These are phyloP conservation scores for Mesorhabditis spiculigera DNA, from an alignment of 2,888 invertebrate genomes.

Conservation along the genomic window DNA sequence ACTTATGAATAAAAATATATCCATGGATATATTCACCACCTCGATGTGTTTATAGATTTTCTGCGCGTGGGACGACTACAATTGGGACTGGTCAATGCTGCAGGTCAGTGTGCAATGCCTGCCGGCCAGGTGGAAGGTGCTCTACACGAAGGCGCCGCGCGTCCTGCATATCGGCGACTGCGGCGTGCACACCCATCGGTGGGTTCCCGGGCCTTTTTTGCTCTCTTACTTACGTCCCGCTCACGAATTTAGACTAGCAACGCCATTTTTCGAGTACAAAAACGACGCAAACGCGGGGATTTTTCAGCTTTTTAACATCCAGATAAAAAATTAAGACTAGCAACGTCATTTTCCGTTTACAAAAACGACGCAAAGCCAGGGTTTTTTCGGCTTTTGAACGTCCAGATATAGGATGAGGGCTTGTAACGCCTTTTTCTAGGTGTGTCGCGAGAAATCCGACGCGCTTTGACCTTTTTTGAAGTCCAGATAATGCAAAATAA, in stretches of 20 bases:
- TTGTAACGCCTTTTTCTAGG: constrained; percentile 12
- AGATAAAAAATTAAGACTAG: too few species aligned
- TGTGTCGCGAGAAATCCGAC: too few species aligned
- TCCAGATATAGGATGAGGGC: too few species aligned
- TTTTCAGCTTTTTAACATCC: too few species aligned
- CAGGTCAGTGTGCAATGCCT: constrained; percentile 53
- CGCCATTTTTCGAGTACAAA: background rate
- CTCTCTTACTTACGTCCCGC: background rate
- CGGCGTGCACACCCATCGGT: constrained; percentile 66
- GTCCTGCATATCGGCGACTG: constrained; percentile 99
- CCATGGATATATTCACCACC: too few species aligned
- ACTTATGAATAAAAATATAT: too few species aligned
- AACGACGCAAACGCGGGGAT: constrained; percentile 15
- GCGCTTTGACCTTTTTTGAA: too few species aligned
- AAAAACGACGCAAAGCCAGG: too few species aligned
- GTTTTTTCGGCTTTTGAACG: too few species aligned
- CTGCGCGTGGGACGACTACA: constrained; percentile 95
- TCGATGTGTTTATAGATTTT: constrained; percentile 66
- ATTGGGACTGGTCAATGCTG: constrained; percentile 93
- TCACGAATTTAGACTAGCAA: too few species aligned
- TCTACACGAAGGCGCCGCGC: constrained; percentile 79
- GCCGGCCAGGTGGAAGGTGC: constrained; percentile 69
- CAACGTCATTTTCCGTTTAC: too few species aligned
- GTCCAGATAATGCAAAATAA: constrained; percentile 24
- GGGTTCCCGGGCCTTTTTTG: constrained; percentile 17